Conservation (phyloP, 2,113 vertebrate species). For the Menidia beryllina region DNA sequence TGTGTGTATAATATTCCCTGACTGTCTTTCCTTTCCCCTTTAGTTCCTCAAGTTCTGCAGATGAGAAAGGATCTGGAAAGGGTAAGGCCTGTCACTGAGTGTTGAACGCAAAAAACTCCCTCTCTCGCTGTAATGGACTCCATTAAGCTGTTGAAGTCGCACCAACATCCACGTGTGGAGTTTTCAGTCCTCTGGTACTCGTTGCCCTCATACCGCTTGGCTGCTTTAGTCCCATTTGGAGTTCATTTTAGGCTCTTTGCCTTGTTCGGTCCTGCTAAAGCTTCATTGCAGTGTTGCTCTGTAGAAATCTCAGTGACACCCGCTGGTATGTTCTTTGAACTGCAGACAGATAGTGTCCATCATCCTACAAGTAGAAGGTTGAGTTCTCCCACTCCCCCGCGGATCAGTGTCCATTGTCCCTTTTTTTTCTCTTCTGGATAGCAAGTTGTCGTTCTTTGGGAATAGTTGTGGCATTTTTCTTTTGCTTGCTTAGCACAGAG, state of each 20-base stretch:
- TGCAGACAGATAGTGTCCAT: no score
- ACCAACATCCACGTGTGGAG: no score
- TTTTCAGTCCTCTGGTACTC: not conserved
- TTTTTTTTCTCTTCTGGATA: not conserved
- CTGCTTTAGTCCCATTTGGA: not conserved
- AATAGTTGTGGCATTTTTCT: no score
- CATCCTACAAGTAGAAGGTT: no score
- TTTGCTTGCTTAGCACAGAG: no score
- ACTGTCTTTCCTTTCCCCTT: conserved; percentile 35
- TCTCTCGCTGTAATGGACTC: not conserved
- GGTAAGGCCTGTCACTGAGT: conserved; percentile 68
- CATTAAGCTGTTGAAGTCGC: no score
- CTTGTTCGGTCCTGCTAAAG: not conserved
- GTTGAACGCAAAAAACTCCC: not conserved
- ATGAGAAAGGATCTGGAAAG: conserved; percentile 78
- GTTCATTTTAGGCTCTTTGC: not conserved
- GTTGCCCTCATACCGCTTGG: not conserved
- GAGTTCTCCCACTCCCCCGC: not conserved
- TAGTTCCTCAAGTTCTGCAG: conserved; percentile 75
- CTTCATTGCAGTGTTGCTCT: not conserved
- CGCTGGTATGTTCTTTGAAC: not conserved
- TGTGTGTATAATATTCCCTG: no score
- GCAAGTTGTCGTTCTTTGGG: no score
- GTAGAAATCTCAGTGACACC: not conserved
- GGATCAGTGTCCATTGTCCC: no score